Evolutionary conservation across 2,113 vertebrate species (phyloP), one percentile per base, ranked within the genome.

Genomic region (Vimba vimba): DNA sequence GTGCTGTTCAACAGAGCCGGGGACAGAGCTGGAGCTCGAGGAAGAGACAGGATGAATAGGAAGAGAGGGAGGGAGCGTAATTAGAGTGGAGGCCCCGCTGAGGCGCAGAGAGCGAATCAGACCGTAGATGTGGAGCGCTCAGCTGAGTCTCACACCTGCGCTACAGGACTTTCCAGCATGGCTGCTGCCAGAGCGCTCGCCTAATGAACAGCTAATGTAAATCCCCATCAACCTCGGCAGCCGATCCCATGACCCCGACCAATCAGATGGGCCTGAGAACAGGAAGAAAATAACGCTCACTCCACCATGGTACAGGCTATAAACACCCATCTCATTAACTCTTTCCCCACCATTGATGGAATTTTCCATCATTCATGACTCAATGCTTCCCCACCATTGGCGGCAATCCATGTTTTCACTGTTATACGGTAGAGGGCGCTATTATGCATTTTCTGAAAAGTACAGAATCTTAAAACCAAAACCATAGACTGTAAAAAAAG

Each of bases 21-120:
- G 86, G 90, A 89, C 25, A 17, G 80, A 59, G 69, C 78, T 81
- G 71, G 83, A 91, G 86, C 84, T 39, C 6, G 39, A 84, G 30
- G 75, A 69, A 87, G 13, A 83, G 57, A 87, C 21, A 64, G 82
- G 82, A 83, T 78, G 83, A 77, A 74, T 57, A 64, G 25, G 87
- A 85, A 80, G 76, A 45, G 79, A 85, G 47, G 15, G 89, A 77
- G 87, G 85, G 89, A 90, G 85, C 84, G 60, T 88, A 87, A 91
- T 89, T 90, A 91, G 86, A 88, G 87, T 76, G 85, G 86, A 86
- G 50, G 57, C 39, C 39, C 55, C 69, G 87, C 91, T 85, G 79
- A 84, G 86, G 76, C 71, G 23, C 80, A 77, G 87, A 87, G 52
- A 90, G 86, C 75, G 83, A 87, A 89, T 89, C 33, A 90, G 91